Evolutionary conservation across 2,888 invertebrate genomes (phyloP).

Genomic region (Craniophora ligustri): DNA sequence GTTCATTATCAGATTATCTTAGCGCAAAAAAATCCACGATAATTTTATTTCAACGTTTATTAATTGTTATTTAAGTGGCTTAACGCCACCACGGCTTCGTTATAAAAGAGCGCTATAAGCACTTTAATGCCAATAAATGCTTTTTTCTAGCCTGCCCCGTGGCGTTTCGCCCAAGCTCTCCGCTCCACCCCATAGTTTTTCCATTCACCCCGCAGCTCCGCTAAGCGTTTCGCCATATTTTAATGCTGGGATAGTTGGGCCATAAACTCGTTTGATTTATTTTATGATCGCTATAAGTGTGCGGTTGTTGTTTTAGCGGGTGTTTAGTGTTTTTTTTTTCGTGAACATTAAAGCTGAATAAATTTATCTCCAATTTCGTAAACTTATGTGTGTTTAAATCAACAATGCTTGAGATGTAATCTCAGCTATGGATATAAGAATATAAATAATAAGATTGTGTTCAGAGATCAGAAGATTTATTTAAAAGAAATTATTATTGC

Average conservation of each 20-base stretch:
- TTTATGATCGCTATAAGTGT: slow-evolving; percentile 74
- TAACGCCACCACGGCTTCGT: background rate
- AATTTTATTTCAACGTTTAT: background rate
- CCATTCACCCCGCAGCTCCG: slow-evolving; percentile 64
- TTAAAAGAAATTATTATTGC: too few species aligned
- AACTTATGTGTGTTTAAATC: too few species aligned
- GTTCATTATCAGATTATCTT: too few species aligned
- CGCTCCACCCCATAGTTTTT: slow-evolving; percentile 49
- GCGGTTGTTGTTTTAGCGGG: slow-evolving; percentile 60
- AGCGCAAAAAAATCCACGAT: too few species aligned
- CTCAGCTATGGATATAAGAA: too few species aligned
- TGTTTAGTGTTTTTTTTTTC: too few species aligned
- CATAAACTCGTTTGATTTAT: slow-evolving; percentile 86
- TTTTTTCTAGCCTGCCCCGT: slow-evolving; percentile 17
- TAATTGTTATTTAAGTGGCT: background rate
- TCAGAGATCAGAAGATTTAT: too few species aligned
- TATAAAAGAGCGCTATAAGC: background rate
- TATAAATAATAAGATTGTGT: too few species aligned
- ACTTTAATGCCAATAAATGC: slow-evolving; percentile 16
- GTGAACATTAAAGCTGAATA: too few species aligned
- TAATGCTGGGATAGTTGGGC: slow-evolving; percentile 82
- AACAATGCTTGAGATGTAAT: too few species aligned
- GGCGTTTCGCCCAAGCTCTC: slow-evolving; percentile 11
- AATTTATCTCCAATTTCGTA: too few species aligned
- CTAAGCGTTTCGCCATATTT: slow-evolving; percentile 84